These are phyloP conservation scores for Nephrotoma appendiculata DNA, from an alignment of 2,888 invertebrate species.

Conservation along the genomic window DNA sequence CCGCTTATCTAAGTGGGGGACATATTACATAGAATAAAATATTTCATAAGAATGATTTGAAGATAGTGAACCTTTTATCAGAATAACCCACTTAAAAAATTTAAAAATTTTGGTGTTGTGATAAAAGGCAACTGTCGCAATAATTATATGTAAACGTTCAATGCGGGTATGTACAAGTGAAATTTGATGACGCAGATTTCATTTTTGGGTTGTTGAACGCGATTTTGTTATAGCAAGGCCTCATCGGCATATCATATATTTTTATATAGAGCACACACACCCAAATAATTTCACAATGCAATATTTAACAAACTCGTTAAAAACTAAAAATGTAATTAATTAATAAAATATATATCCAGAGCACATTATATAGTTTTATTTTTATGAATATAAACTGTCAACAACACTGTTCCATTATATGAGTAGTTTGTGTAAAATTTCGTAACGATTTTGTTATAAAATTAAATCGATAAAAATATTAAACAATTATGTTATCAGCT, in stretches of 20 bases:
- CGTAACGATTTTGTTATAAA: neutral
- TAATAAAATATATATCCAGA: neutral
- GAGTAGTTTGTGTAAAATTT: neutral
- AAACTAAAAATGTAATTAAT: neutral
- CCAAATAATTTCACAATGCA: neutral
- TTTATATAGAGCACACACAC: neutral
- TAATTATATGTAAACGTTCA: too few species aligned
- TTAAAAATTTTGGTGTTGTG: too few species aligned
- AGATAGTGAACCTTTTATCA: too few species aligned
- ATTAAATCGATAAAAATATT: neutral
- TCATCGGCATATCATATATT: neutral
- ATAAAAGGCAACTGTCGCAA: too few species aligned
- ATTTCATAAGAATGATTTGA: too few species aligned
- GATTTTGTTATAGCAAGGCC: neutral
- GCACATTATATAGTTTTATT: neutral
- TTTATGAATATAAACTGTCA: neutral
- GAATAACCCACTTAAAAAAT: too few species aligned
- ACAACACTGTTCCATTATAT: neutral
- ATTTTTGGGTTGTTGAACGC: too few species aligned
- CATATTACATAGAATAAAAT: too few species aligned
- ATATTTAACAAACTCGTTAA: neutral
- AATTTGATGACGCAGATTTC: too few species aligned
- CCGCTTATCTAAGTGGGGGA: too few species aligned
- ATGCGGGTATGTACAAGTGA: too few species aligned
- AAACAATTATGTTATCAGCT: neutral